These are phyloP conservation scores for Chanos chanos DNA, from an alignment of 2,797 vertebrate genomes.

Conservation along the genomic window DNA sequence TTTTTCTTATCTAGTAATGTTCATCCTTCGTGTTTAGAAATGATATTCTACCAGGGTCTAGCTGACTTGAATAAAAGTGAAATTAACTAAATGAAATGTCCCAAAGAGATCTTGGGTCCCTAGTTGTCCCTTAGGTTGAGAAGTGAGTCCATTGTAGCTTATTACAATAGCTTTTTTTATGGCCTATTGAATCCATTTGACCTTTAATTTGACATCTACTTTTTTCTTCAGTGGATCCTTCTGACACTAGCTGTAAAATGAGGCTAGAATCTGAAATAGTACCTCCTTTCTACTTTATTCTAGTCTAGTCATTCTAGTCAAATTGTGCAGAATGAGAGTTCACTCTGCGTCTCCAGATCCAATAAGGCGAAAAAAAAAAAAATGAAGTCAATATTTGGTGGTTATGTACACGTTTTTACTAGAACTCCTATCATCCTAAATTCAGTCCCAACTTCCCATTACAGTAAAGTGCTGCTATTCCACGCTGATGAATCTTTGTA, in stretches of 20 bases:
- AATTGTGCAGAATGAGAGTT: no score
- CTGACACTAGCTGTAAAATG: no score
- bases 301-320: no score
- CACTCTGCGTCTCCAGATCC: no score
- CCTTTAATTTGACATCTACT: not conserved
- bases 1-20: slow-evolving; percentile 2
- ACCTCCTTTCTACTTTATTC: no score
- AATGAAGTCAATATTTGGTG: no score
- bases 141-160: not conserved
- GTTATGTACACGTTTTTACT: no score
- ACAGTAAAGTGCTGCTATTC: slow-evolving; percentile 8
- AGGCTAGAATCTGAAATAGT: no score
- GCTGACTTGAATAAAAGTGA: slow-evolving; percentile 2
- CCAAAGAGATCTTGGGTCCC: not conserved
- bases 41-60: slow-evolving; percentile 9
- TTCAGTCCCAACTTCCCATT: slow-evolving; percentile 27
- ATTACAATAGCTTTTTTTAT: not conserved
- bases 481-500: slow-evolving; percentile 34
- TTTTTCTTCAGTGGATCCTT: no score
- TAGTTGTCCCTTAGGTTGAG: not conserved
- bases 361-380: no score
- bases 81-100: slow-evolving; percentile 32
- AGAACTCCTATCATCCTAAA: slow-evolving; percentile 39
- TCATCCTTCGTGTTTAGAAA: not conserved
- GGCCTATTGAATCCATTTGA: not conserved